phyloP scores from a whole-genome alignment of 2,113 vertebrate genomes.

The Callipepla californica region DNA sequence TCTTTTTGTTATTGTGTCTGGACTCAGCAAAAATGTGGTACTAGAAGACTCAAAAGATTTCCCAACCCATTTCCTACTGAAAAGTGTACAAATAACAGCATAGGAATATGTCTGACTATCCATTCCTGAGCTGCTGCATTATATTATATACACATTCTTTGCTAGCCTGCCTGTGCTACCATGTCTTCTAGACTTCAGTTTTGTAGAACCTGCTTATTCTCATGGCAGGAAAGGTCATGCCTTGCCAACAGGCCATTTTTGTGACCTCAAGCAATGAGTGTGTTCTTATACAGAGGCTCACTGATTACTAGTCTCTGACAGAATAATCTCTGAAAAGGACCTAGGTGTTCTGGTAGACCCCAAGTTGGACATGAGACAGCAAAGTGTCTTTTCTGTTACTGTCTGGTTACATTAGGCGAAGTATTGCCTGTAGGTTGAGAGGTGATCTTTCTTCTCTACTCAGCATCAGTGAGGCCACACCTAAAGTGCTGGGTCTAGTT shows the following conservation, averaged over 20 bases:
- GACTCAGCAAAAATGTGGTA: accelerated
- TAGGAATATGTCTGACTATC: accelerated
- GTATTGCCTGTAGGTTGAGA: no score
- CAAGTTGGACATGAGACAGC: no score
- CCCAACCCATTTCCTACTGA: accelerated
- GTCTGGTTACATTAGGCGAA: no score
- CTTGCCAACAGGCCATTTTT: accelerated
- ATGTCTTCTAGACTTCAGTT: accelerated
- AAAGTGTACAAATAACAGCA: neutral
- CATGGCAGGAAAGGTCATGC: neutral
- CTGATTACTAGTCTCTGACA: neutral
- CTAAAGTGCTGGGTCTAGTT: no score
- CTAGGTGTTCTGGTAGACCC: no score
- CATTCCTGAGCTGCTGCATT: neutral
- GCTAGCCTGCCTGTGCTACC: neutral
- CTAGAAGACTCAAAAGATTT: neutral
- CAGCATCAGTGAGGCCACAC: no score
- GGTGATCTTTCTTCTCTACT: no score
- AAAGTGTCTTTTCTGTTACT: no score
- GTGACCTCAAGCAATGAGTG: accelerated
- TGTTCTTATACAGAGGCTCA: accelerated
- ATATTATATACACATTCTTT: neutral
- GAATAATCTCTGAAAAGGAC: neutral
- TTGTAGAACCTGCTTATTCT: neutral
- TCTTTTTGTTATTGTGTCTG: neutral